Evolutionary conservation across 2,888 invertebrate species (phyloP).

Genomic region (Drosophila siamana): DNA sequence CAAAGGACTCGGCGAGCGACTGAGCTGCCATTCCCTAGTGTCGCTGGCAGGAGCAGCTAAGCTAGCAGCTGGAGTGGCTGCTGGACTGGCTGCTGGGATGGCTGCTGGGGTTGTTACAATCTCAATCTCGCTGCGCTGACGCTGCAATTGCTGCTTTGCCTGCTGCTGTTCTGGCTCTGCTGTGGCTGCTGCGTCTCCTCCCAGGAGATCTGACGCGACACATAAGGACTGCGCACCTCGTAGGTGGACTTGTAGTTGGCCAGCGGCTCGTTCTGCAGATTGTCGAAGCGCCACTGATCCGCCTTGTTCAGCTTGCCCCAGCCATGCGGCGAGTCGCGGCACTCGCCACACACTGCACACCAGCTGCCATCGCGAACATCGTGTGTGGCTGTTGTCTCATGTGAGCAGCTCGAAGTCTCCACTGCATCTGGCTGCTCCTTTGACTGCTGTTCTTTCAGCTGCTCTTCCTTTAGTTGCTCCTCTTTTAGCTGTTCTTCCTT

Average conservation of each 20-base stretch:
- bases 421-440: neutral
- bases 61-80: neutral
- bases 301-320: slow-evolving; percentile 71
- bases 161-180: slow-evolving; percentile 17
- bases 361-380: slow-evolving; percentile 32
- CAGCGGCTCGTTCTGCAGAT: slow-evolving; percentile 67
- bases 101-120: slow-evolving; percentile 56
- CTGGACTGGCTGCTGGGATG: slow-evolving; percentile 11
- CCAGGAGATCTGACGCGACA: slow-evolving; percentile 81
- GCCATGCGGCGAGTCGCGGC: slow-evolving; percentile 61
- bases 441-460: neutral
- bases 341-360: slow-evolving; percentile 63
- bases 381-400: slow-evolving; percentile 13
- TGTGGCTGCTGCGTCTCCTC: slow-evolving; percentile 62
- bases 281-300: slow-evolving; percentile 75
- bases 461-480: slow-evolving; percentile 10
- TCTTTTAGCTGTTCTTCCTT: neutral
- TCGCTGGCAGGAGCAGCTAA: neutral
- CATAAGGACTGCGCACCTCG: slow-evolving; percentile 80
- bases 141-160: slow-evolving; percentile 39
- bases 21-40: slow-evolving; percentile 46
- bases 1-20: slow-evolving; percentile 62
- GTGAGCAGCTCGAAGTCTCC: slow-evolving; percentile 7
- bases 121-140: slow-evolving; percentile 66
- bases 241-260: slow-evolving; percentile 81